Evolutionary conservation across 2,113 vertebrate genomes (phyloP).

Genomic region (Podilymbus podiceps): DNA sequence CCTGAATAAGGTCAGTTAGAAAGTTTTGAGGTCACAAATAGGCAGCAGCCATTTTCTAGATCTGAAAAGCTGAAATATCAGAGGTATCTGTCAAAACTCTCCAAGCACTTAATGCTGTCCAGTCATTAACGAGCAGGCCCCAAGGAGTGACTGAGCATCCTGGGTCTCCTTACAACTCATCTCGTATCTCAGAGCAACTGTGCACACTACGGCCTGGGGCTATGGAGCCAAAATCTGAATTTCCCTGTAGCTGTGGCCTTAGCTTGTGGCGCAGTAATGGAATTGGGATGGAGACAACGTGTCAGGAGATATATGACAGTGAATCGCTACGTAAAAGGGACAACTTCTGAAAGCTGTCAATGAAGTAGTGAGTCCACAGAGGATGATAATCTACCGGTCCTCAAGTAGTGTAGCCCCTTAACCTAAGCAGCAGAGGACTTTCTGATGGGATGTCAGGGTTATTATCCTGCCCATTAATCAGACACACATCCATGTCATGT

Average conservation of each 20-base stretch:
- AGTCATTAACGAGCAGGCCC: neutral
- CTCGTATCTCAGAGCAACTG: neutral
- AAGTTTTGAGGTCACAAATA: neutral
- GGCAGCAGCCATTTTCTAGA: neutral
- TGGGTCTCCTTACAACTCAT: neutral
- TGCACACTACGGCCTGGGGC: neutral
- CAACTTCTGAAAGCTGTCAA: neutral
- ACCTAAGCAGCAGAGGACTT: neutral
- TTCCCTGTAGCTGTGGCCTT: neutral
- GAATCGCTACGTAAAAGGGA: neutral
- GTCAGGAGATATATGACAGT: neutral
- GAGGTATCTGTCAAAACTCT: neutral
- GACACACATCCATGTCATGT: neutral
- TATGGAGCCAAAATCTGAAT: neutral
- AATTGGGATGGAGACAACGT: neutral
- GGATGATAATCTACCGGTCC: neutral
- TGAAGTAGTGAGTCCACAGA: neutral
- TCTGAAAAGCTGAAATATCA: neutral
- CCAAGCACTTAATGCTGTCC: neutral
- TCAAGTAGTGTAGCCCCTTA: neutral
- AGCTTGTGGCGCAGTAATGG: accelerated
- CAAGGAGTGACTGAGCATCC: neutral
- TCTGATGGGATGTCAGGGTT: neutral
- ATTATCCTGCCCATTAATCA: neutral
- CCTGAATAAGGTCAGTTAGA: neutral